Percentiles rank a stretch among this genome's conserved stretches.
phyloP scores from a whole-genome alignment of 2,797 vertebrate genomes.

The Triplophysa bombifrons region DNA sequence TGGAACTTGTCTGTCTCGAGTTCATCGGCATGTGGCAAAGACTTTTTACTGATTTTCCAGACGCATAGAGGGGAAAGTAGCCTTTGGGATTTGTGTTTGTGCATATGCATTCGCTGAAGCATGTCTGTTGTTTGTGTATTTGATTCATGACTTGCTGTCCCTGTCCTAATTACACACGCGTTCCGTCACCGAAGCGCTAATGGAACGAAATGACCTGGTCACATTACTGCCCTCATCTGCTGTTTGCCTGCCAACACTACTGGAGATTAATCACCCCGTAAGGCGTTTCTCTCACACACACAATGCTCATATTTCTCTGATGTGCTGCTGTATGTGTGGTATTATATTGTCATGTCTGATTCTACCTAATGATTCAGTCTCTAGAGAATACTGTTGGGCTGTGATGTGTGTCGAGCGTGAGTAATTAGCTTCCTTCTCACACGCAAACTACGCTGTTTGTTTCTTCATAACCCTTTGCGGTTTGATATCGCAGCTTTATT shows the following conservation, averaged over 20 bases:
- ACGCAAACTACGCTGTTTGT: constrained; percentile 19
- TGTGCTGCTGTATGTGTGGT: constrained; percentile 15
- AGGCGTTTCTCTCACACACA: constrained; percentile 10
- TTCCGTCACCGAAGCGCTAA: constrained; percentile 49
- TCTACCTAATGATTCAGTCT: constrained; percentile 47
- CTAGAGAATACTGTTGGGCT: constrained; percentile 28
- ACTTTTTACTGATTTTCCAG: constrained; percentile 6
- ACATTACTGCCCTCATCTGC: constrained; percentile 54
- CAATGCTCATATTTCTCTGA: constrained; percentile 22
- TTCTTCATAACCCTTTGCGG: constrained; percentile 16
- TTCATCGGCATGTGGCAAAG: background rate
- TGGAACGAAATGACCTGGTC: constrained; percentile 56
- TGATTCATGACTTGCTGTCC: constrained; percentile 51
- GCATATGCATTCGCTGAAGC: constrained; percentile 11
- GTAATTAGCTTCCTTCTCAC: constrained; percentile 45
- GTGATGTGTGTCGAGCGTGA: constrained; percentile 25
- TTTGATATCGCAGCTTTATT: constrained; percentile 31
- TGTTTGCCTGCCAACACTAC: constrained; percentile 38
- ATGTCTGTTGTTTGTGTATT: constrained; percentile 39
- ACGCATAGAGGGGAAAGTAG: background rate
- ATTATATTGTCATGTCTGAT: constrained; percentile 42
- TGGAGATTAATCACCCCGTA: constrained; percentile 44
- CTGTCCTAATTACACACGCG: constrained; percentile 45
- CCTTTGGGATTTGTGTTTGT: background rate
- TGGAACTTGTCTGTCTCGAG: background rate